phyloP scores from a whole-genome alignment of 2,113 vertebrate species.

The Albula glossodonta region DNA sequence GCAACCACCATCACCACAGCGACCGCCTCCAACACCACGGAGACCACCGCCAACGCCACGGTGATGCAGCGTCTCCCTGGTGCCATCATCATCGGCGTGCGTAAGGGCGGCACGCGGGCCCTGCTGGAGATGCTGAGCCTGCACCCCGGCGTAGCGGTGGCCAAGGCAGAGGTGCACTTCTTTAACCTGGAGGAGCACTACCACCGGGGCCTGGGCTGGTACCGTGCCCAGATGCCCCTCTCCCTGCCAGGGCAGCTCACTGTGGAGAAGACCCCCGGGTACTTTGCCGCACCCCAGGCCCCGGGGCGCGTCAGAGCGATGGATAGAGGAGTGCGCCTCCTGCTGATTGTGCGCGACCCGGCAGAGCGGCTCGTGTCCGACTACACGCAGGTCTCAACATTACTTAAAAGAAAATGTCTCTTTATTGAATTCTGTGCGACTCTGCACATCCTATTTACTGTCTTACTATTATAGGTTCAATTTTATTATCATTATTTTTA shows the following conservation, averaged over 20 bases:
- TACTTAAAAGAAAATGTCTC: no score
- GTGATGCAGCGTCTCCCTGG: slow-evolving; percentile 73
- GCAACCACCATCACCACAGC: background rate
- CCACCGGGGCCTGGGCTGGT: slow-evolving; percentile 80
- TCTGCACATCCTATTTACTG: no score
- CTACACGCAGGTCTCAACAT: slow-evolving; percentile 73
- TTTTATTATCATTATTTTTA: no score
- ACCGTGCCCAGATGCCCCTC: slow-evolving; percentile 75
- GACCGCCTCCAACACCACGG: background rate
- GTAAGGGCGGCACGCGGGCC: slow-evolving; percentile 82
- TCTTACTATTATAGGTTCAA: no score
- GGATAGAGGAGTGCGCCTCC: slow-evolving; percentile 67
- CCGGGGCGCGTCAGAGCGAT: slow-evolving; percentile 63
- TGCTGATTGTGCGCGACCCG: slow-evolving; percentile 76
- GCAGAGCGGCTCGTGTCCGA: slow-evolving; percentile 76
- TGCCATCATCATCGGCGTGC: slow-evolving; percentile 83
- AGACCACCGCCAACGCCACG: background rate
- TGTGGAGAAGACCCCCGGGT: slow-evolving; percentile 78
- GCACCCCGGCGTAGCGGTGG: slow-evolving; percentile 80
- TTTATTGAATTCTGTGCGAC: no score
- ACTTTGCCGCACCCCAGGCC: slow-evolving; percentile 68
- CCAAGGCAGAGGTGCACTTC: slow-evolving; percentile 83
- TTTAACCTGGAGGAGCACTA: slow-evolving; percentile 83
- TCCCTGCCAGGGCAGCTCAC: slow-evolving; percentile 68
- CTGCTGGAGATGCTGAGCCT: slow-evolving; percentile 83